Evolutionary conservation across 2,113 vertebrate genomes (phyloP), one percentile per base, ranked within the genome.

Genomic region (Thamnophis sirtalis): DNA sequence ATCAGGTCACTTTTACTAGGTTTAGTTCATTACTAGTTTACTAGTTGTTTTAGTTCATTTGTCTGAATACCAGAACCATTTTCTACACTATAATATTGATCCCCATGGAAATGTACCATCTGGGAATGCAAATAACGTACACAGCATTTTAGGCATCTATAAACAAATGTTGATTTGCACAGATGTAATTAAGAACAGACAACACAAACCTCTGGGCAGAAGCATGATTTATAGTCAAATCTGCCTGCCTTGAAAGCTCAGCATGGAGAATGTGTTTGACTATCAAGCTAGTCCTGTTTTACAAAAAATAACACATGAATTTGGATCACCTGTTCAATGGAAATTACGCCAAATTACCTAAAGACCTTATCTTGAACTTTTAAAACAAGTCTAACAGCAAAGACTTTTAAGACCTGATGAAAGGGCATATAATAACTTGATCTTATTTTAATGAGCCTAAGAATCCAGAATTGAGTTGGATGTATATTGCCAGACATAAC

Each of bases 151-250:
- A 95, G 88, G 50, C 92, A 97, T 95, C 91, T 91, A 93, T 94
- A 98, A 96, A 96, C 97, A 98, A 98, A 97, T 96, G 88, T 94
- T 96, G 92, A 96, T 97, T 96, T 97, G 92, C 92, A 96, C 95
- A 97, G 95, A 96, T 97, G 96, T 96, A 97, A 97, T 97, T 96
- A 97, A 97, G 96, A 95, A 94, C 94, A 94, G 95, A 97, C 96
- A 96, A 97, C 95, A 97, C 95, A 97, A 98, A 97, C 90, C 90
- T 96, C 84, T 95, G 88, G 73, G 0, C 54, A 95, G 94, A 96
- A 95, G 87, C 58, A 93, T 95, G 93, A 97, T 97, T 97, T 96
- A 96, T 94, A 97, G 93, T 96, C 94, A 97, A 96, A 97, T 96
- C 96, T 91, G 96, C 90, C 89, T 95, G 93, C 91, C 92, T 93